phyloP scores from a whole-genome alignment of 2,797 vertebrate genomes.

The Molossus molossus region DNA sequence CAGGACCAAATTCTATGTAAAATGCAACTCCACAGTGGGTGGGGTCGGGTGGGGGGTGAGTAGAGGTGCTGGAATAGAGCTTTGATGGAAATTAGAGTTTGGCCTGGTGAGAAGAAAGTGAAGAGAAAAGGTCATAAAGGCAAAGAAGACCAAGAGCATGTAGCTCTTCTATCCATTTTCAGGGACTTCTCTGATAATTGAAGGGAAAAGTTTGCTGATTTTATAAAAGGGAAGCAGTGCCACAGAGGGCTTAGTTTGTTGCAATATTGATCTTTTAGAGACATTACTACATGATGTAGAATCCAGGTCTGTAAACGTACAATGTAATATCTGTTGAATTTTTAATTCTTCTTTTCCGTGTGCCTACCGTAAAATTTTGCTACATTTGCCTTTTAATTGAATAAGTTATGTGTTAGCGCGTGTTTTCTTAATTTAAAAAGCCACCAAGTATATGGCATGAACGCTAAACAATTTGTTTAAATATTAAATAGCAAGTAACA shows the following conservation, averaged over 20 bases:
- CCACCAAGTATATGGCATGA: slow-evolving; percentile 37
- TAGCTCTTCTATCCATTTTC: neutral
- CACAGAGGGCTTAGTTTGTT: neutral
- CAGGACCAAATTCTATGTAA: slow-evolving; percentile 3
- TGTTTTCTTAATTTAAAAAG: slow-evolving; percentile 54
- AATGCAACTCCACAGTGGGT: neutral
- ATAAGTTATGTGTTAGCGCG: slow-evolving; percentile 35
- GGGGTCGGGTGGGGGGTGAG: neutral
- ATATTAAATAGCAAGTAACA: slow-evolving; percentile 74
- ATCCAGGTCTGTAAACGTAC: neutral
- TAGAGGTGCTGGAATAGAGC: neutral
- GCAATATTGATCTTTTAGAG: neutral
- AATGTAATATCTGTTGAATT: neutral
- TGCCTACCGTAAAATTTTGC: neutral
- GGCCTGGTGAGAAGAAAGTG: neutral
- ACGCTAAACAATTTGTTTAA: slow-evolving; percentile 76
- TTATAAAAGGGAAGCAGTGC: neutral
- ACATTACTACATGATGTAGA: neutral
- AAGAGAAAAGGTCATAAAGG: slow-evolving; percentile 11
- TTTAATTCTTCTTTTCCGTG: neutral
- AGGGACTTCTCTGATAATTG: neutral
- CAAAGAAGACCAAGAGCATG: neutral
- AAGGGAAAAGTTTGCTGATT: slow-evolving; percentile 20
- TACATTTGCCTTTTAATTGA: slow-evolving; percentile 26
- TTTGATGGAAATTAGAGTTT: neutral